Base-by-base conservation (phyloP, 2,888 invertebrate species). In the Diabrotica balteata region DNA sequence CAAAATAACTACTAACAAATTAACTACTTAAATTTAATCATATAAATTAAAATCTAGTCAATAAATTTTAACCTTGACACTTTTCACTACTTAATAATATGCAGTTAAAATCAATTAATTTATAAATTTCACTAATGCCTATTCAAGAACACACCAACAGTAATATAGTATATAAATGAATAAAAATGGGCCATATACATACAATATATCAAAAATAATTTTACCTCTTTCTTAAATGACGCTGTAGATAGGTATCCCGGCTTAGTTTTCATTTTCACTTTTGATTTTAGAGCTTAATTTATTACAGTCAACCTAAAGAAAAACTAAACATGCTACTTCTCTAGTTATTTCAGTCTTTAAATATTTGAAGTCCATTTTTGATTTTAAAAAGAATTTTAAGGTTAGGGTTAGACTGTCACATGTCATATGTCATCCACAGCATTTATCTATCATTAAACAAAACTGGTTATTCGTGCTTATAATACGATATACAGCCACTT, bases 351-450 rank as follows among this genome's bases (percentile, higher is more conserved):
- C 68, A 70, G 66, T 70, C 63, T 69, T 66, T 64, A 70, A 58
- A 68, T 68, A 67, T 67, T 70, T 66, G 53, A 66, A 65, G 55
- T 60, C 68, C 73, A 71, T 71, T 69, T 66, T 70, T 54, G 53
- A 61, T 54, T 65, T 66, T 17, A 49, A 42, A 57, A 61, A 50
- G 42, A 53, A 59, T 57, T 63, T 61, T 59, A 60, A 69, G 72
- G 72, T 73, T 73, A 71, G 46, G 55, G 22, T 44, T n/a, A 32
- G 43, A 59, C 42, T 59, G 59, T 59, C 59, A 59, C 42, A 50
- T 59, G 59, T 49, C 59, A 59, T n/a, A 45, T 32, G 32, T 32
- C 32, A 32, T 32, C 5, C 32, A 32, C 32, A 32, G 32, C 32
- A 32, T 5, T 5, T 32, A 32, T 5, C 2, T 32, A 5, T 32